Conservation (phyloP, 2,797 vertebrate species). For the Hyperoplus lanceolatus region DNA sequence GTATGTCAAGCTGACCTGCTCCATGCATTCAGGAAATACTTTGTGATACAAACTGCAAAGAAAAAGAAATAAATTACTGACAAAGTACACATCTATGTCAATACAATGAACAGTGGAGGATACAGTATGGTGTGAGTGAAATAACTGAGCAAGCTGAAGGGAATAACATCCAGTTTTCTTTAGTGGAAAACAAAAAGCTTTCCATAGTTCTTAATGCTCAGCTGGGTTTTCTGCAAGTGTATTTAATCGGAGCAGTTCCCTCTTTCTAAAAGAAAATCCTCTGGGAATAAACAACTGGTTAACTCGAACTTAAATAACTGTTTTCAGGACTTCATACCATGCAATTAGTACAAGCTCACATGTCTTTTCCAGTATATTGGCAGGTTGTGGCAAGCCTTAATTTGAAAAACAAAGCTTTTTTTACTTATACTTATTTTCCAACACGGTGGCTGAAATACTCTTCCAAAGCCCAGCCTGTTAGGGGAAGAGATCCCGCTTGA, state of each 20-base stretch:
- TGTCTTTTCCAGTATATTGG: not conserved
- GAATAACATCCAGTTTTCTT: not conserved
- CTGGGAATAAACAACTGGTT: not conserved
- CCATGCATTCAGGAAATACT: not conserved
- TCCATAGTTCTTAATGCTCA: not conserved
- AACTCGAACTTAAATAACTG: slow-evolving; percentile 5
- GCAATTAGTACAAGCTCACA: not conserved
- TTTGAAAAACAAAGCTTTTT: not conserved
- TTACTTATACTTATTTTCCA: no score
- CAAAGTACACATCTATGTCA: not conserved
- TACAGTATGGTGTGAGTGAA: not conserved
- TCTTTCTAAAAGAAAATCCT: not conserved
- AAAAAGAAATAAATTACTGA: not conserved
- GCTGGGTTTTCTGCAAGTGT: not conserved
- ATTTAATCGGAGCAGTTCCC: not conserved
- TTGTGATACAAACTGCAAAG: no score
- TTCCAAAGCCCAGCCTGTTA: not conserved
- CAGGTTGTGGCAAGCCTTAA: not conserved
- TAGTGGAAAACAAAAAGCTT: not conserved
- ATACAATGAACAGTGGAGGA: not conserved
- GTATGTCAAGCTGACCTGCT: not conserved
- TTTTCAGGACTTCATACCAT: not conserved
- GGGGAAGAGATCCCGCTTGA: not conserved
- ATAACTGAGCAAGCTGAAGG: not conserved
- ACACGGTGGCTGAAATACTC: no score